Conservation (phyloP, 2,113 vertebrate genomes). For the Bos taurus region ARS-UCD2.0 NC_037347.1:12646501-12647000, state of each 20-base stretch:
- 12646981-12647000: neutral
- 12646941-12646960: neutral
- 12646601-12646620: neutral
- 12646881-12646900: neutral
- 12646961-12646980: too few relatives aligned
- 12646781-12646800: neutral
- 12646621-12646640: neutral
- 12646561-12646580: neutral
- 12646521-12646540: neutral
- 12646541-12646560: neutral
- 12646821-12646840: neutral
- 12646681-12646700: neutral
- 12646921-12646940: neutral
- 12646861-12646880: neutral
- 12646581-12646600: neutral
- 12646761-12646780: neutral
- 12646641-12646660: neutral
- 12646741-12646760: neutral
- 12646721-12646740: neutral
- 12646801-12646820: neutral
- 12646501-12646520: neutral
- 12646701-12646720: neutral
- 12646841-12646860: neutral
- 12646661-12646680: neutral
- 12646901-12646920: fast-evolving